Evolutionary conservation across 2,888 invertebrate species (phyloP), one percentile per base, ranked within the genome.

Genomic region (Cephus nigrinus): DNA sequence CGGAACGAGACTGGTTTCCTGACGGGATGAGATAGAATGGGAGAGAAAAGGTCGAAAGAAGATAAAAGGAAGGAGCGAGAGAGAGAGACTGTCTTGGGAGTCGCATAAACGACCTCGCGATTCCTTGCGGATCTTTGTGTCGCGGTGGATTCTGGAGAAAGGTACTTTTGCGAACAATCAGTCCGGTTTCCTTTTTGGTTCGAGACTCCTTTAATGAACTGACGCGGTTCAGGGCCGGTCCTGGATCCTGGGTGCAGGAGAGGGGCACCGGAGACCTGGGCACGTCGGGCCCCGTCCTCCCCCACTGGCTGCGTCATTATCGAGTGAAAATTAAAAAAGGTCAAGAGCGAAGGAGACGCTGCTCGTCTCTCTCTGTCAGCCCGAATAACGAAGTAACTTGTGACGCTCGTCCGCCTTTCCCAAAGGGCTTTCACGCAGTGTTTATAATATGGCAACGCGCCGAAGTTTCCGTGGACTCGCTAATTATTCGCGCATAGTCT

Each of bases 281-380:
- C 40, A 40, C 15, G 40, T 15, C 12, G 40, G 40, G 5, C 15
- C 40, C 40, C 40, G 40, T 5, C 4, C 15, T 15, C 15, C 40
- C 15, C 86, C 82, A 85, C 77, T 74, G 88, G 74, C 85, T 80
- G 80, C 86, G 82, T 85, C 87, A 88, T 87, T 88, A 87, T 85
- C 84, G 85, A 86, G 85, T 86, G 86, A 88, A 87, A 88, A 86
- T 87, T 87, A 84, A 87, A 87, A 81, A 83, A 81, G 80, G 82
- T 78, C 35, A 34, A 69, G 69, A 36, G 12, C 35, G 35, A 35
- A 35, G 12, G 69, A 30, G 69, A 40, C 74, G 1, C 76, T 23
- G 32, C 75, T 68, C 75, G 76, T 33, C 33, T 73, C 73, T 73
- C 73, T 4, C 73, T 32, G 34, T 35, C 36, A 40, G 36, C 12